A percentile compares a stretch with the other conserved stretches of the same genome.
These are phyloP conservation scores for Myotis findleyi DNA, from an alignment of 2,797 vertebrate species.

Conservation along the genomic window DNA sequence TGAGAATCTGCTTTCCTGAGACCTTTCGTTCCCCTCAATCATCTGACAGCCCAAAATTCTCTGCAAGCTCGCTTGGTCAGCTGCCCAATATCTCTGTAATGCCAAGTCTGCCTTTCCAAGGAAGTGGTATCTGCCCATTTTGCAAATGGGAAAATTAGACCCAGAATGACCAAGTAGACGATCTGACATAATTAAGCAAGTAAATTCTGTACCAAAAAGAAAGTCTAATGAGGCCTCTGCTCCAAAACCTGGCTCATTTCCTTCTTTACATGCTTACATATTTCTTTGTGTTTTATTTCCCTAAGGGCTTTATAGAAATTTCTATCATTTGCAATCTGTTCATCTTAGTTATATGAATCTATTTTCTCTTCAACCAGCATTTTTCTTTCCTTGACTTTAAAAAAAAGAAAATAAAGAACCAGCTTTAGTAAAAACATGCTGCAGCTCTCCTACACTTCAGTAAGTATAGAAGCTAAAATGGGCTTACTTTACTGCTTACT, in stretches of 20 bases:
- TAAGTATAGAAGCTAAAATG: constrained; percentile 59
- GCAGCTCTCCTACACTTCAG: constrained; percentile 58
- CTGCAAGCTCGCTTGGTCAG: not conserved
- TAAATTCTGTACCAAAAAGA: constrained; percentile 35
- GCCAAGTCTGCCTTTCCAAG: not conserved
- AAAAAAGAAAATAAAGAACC: constrained; percentile 67
- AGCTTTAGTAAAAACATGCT: constrained; percentile 66
- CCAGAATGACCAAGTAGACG: constrained; percentile 21
- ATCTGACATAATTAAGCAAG: constrained; percentile 23
- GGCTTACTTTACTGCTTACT: constrained; percentile 4
- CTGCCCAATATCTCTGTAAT: not conserved
- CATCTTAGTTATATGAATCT: constrained; percentile 72
- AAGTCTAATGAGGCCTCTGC: constrained; percentile 29
- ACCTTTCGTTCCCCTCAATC: not conserved
- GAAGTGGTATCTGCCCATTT: constrained; percentile 53
- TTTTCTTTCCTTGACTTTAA: constrained; percentile 77
- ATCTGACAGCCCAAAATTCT: not conserved
- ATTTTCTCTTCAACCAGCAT: constrained; percentile 70
- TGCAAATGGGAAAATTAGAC: constrained; percentile 60
- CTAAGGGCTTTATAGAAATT: constrained; percentile 74
- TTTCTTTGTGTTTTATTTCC: constrained; percentile 74
- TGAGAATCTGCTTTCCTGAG: not conserved
- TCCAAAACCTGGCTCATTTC: constrained; percentile 55
- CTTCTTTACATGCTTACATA: constrained; percentile 59
- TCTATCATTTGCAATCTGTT: constrained; percentile 79